A percentile compares a stretch with the other conserved stretches of the same genome.
Evolutionary conservation across 2,888 invertebrate species (phyloP).

Genomic region (Eupithecia vulgata): DNA sequence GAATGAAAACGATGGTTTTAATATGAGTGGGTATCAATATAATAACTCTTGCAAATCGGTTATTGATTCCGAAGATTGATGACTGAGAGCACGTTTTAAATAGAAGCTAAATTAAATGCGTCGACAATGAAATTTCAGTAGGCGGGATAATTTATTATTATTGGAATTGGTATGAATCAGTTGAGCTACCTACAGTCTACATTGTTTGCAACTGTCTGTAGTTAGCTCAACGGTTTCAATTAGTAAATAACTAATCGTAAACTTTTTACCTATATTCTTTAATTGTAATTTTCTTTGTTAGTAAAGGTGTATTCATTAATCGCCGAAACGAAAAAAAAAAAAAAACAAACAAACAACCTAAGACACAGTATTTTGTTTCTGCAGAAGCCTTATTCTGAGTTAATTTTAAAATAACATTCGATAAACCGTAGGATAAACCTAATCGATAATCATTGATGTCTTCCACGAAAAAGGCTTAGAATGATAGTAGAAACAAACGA

Average conservation of each 20-base stretch:
- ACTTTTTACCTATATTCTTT: background rate
- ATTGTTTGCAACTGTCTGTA: background rate
- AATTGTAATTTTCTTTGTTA: background rate
- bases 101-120: slow-evolving; percentile 30
- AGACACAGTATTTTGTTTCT: too few species aligned
- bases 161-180: background rate
- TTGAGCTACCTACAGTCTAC: background rate
- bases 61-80: slow-evolving; percentile 44
- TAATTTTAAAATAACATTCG: too few species aligned
- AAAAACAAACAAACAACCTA: too few species aligned
- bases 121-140: slow-evolving; percentile 12
- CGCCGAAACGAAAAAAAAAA: too few species aligned
- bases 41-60: slow-evolving; percentile 45
- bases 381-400: too few species aligned
- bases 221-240: too few species aligned
- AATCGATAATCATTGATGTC: too few species aligned
- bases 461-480: too few species aligned
- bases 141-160: background rate
- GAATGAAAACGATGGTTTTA: slow-evolving; percentile 4
- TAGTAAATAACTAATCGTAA: background rate
- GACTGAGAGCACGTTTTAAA: slow-evolving; percentile 27
- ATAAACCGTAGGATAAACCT: too few species aligned
- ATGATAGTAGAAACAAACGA: too few species aligned
- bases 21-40: slow-evolving; percentile 8
- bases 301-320: background rate